Evolutionary conservation across 2,113 vertebrate species (phyloP).

Genomic region (Dicerorhinus sumatrensis): DNA sequence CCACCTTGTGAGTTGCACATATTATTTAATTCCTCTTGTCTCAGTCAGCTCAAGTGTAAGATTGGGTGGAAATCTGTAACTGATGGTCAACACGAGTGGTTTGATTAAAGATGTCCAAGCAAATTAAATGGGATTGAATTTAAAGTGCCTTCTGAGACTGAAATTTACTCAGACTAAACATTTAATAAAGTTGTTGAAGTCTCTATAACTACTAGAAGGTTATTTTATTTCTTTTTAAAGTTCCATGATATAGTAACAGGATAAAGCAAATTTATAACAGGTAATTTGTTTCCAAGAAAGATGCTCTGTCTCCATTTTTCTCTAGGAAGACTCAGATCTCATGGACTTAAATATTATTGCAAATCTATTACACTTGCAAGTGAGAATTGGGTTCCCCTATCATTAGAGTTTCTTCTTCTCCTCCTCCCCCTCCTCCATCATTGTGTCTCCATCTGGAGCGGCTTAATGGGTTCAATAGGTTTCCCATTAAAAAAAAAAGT

Average conservation of each 20-base stretch:
- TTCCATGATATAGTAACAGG: not conserved
- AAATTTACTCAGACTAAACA: slow-evolving; percentile 54
- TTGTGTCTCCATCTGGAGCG: not conserved
- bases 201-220: not conserved
- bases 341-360: not conserved
- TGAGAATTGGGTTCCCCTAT: not conserved
- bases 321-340: not conserved
- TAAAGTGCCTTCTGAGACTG: not conserved
- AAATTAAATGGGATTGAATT: slow-evolving; percentile 70
- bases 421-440: not conserved
- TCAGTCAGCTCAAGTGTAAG: slow-evolving; percentile 69
- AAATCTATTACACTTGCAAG: not conserved
- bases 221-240: not conserved
- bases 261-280: not conserved
- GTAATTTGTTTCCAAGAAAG: not conserved
- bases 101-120: slow-evolving; percentile 68
- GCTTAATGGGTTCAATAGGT: not conserved
- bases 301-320: not conserved
- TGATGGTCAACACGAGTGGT: slow-evolving; percentile 53
- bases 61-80: slow-evolving; percentile 60
- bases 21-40: slow-evolving; percentile 54
- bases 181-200: slow-evolving; percentile 48
- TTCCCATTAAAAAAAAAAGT: not conserved
- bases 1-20: slow-evolving; percentile 34
- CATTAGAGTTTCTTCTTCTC: not conserved